A percentile compares a stretch with the other conserved stretches of the same genome.
Conservation (phyloP, 2,797 vertebrate genomes). For the Calcarius lapponicus region DNA sequence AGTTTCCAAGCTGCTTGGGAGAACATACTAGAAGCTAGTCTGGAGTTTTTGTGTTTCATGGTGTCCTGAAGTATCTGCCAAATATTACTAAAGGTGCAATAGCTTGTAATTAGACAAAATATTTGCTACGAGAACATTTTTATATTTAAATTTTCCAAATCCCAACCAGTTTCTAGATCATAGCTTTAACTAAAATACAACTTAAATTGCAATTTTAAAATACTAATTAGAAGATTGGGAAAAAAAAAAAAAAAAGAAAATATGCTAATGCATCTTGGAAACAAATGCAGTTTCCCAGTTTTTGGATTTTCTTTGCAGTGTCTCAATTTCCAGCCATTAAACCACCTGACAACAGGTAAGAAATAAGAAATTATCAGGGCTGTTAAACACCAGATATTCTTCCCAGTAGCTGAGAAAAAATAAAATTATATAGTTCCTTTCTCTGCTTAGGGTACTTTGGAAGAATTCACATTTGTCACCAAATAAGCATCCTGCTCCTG, state of each 20-base stretch:
- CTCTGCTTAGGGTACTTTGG: neutral
- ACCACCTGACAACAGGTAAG: neutral
- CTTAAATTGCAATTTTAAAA: neutral
- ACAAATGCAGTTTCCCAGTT: neutral
- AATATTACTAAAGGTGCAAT: neutral
- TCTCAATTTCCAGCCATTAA: neutral
- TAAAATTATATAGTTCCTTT: neutral
- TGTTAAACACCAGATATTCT: neutral
- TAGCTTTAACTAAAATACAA: neutral
- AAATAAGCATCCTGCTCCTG: neutral
- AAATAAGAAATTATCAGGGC: neutral
- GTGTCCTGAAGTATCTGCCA: neutral
- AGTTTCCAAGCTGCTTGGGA: neutral
- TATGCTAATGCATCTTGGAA: neutral
- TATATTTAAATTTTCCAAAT: neutral
- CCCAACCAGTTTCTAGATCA: neutral
- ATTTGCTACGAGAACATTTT: neutral
- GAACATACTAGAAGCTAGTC: neutral
- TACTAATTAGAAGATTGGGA: neutral
- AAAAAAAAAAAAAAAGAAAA: neutral
- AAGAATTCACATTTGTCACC: neutral
- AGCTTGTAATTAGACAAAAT: neutral
- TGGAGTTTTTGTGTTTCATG: neutral
- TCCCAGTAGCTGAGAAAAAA: neutral
- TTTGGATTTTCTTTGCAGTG: neutral